Evolutionary conservation across 2,888 invertebrate species (phyloP), one percentile per base, ranked within the genome.

Genomic region (Trisateles emortualis): DNA sequence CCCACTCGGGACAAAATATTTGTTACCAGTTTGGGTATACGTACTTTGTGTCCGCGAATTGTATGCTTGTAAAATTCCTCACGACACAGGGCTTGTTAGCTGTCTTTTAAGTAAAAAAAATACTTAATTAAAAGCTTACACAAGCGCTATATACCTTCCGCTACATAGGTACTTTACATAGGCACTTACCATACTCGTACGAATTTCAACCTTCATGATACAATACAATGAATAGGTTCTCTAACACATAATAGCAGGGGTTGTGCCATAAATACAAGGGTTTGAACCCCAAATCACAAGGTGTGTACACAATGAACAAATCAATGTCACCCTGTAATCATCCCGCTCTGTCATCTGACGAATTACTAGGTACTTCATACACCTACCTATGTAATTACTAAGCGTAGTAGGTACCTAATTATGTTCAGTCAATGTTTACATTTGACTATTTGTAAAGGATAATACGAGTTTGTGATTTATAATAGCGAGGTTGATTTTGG

Each of bases 291-390:
- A 68, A 64, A 68, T 68, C 49, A 71, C 51, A 64, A 68, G 68
- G 68, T 68, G 71, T 36, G 43, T 24, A 70, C 59, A 68, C 68
- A 68, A 66, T 66, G 52, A 5, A 39, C 16, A 40, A 70, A 70
- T 68, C 68, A 68, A 52, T 48, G 51, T 11, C 24, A 1, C 51
- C 38, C 52, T 70, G 42, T 66, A 59, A 69, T 69, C 70, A 45
- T 10, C 9, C 3, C 39, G 44, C 52, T 36, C 69, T 67, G 24
- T 69, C 29, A 68, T 68, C 55, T 52, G 8, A 2, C 39, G 50
- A 60, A 68, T 70, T 44, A 58, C n/a, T n/a, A n/a, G n/a, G n/a
- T 26, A 58, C 46, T 43, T 11, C 29, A 14, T 35, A 30, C 42
- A 46, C 40, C 29, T 52, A 41, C 19, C 26, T 24, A 11, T 14